These are phyloP conservation scores for Myiothlypis coronata DNA, from an alignment of 2,797 vertebrate genomes.

Conservation along the genomic window DNA sequence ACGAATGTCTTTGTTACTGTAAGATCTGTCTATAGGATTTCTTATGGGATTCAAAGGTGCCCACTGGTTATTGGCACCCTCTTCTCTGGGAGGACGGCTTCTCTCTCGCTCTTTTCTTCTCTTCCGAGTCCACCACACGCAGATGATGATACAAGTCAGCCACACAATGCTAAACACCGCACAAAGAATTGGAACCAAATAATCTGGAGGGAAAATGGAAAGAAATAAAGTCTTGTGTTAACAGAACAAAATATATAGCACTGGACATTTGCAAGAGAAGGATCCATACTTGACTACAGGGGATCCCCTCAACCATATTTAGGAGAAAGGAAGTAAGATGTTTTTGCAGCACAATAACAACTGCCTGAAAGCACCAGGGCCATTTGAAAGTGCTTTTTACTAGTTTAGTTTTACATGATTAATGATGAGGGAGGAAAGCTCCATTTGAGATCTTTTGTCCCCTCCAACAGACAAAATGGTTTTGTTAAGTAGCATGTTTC, in stretches of 20 bases:
- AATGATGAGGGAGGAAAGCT: background rate
- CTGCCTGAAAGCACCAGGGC: background rate
- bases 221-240: background rate
- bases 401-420: background rate
- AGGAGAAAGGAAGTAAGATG: background rate
- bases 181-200: slow-evolving; percentile 87
- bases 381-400: background rate
- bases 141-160: slow-evolving; percentile 87
- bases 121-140: slow-evolving; percentile 92
- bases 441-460: background rate
- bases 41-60: slow-evolving; percentile 84
- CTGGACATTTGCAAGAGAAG: background rate
- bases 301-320: background rate
- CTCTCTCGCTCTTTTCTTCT: slow-evolving; percentile 91
- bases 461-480: background rate
- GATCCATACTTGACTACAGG: background rate
- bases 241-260: background rate
- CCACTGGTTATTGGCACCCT: slow-evolving; percentile 90
- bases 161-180: slow-evolving; percentile 86
- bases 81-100: slow-evolving; percentile 73
- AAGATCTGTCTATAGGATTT: slow-evolving; percentile 82
- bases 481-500: background rate
- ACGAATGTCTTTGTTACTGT: slow-evolving; percentile 80
- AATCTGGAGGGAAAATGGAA: slow-evolving; percentile 72
- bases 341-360: background rate